Base-by-base conservation (phyloP, 2,797 vertebrate species). In the Myotis planiceps region DNA sequence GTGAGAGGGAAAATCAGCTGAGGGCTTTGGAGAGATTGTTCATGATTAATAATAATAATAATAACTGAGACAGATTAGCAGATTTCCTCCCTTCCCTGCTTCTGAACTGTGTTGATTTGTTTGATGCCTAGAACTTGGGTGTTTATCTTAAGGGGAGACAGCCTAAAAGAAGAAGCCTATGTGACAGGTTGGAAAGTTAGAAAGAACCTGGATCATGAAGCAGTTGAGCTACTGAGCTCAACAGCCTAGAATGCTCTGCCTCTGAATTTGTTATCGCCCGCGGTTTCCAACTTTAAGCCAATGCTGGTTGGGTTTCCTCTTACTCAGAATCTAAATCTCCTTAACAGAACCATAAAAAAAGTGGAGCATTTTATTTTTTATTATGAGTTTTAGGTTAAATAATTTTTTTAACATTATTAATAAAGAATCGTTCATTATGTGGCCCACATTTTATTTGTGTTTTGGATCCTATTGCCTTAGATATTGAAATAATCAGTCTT, bases 341-440 rank as follows among this genome's bases (percentile, higher is more conserved):
- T n/a, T 72, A n/a, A 79, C 5, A 76, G 27, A 76, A 42, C 6
- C 45, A 49, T 63, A 58, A 88, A 87, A 32, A 96, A 85, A 32
- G 8, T 88, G 19, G 4, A 88, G 34, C 16, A 55, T 19, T 29
- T 39, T 76, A 14, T 65, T 85, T 88, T 6, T 39, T 19, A 88
- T 55, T 27, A 66, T 39, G 72, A n/a, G 10, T 5, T 72, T 72
- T 29, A 27, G 16, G 79, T n/a, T 71, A 74, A 81, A 76, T 87
- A 78, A 90, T 29, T 2, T 47, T 45, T 66, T 34, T 51, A 18
- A 60, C 9, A 53, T 51, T 42, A 53, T 82, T 80, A 81, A 42
- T 18, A 90, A 89, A 74, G 34, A 92, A 83, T 53, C 27, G 1
- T 78, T 96, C 75, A 66, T 39, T 82, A 66, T 45, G 14, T 49